Conservation (phyloP, 2,113 vertebrate genomes). For the Rissa tridactyla region DNA sequence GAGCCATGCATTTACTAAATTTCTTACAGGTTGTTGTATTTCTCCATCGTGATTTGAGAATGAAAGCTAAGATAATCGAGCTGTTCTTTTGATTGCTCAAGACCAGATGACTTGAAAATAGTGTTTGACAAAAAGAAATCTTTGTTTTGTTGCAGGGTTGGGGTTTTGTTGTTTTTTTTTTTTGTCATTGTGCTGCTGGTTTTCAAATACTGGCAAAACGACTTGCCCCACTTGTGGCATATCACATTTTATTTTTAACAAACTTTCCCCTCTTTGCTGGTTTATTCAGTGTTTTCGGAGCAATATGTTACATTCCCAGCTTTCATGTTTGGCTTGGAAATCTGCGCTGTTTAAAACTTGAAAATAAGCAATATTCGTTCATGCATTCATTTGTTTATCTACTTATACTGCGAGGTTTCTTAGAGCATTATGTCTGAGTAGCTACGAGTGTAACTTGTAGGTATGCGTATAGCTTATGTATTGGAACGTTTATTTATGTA, state of each 20-base stretch:
- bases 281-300: slow-evolving; percentile 26
- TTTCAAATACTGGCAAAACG: neutral
- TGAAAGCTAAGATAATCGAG: neutral
- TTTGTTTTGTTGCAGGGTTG: neutral
- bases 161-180: neutral
- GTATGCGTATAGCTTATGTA: neutral
- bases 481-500: neutral
- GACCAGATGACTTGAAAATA: neutral
- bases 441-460: rapidly evolving
- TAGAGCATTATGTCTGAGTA: neutral
- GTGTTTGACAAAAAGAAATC: neutral
- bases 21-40: neutral
- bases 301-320: neutral
- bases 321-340: slow-evolving; percentile 3
- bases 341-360: neutral
- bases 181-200: neutral
- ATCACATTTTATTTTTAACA: neutral
- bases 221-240: neutral
- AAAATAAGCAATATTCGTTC: neutral
- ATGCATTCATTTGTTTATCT: neutral
- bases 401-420: neutral
- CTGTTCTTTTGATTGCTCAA: neutral
- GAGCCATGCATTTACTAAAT: neutral
- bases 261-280: neutral
- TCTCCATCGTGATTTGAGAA: neutral